Evolutionary conservation across 2,113 vertebrate species (phyloP), one percentile per base, ranked within the genome.

Genomic region (Eudyptes chrysolophus): DNA sequence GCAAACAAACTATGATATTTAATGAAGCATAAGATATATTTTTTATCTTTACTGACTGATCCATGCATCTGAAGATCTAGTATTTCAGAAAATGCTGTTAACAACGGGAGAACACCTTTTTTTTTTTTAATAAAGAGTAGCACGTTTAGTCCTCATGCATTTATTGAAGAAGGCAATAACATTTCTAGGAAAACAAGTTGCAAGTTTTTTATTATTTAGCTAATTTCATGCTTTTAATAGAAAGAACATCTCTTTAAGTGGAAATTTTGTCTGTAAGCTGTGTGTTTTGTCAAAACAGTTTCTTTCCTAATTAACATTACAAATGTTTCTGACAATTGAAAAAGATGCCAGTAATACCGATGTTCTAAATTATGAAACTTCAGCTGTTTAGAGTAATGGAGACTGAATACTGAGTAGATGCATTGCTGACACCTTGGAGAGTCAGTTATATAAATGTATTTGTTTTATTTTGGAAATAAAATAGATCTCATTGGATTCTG

Each of bases 1-100:
- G 89, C 64, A 96, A 97, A 97, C 65, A 96, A 96, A 68, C 78
- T 20, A 62, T 38, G 90, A 20, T 71, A 82, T 77, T 96, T 96
- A 92, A 81, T 87, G 46, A 74, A 46, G 46, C 29, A 10, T 54
- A 83, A 90, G 66, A 74, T 61, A 17, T 1, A 9, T 8, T 97
- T 94, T 94, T 62, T 64, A 92, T 87, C 25, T 80, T 69, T 95
- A 79, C 27, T 81, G 77, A 71, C 32, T 89, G 57, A 86, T 81
- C 20, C 77, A 30, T 27, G 21, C 9, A 84, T 72, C 29, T 90
- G 30, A 51, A 66, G n/a, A n/a, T 20, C 46, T 49, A 55, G n/a
- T 61, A 68, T 82, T 92, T 92, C 54, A 89, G 49, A 84, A 90
- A 84, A 80, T 70, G 54, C 55, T 69, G 34, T 34, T 78, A 82